phyloP scores from a whole-genome alignment of 2,888 invertebrate genomes.

The Trissonchulus sp. region DNA sequence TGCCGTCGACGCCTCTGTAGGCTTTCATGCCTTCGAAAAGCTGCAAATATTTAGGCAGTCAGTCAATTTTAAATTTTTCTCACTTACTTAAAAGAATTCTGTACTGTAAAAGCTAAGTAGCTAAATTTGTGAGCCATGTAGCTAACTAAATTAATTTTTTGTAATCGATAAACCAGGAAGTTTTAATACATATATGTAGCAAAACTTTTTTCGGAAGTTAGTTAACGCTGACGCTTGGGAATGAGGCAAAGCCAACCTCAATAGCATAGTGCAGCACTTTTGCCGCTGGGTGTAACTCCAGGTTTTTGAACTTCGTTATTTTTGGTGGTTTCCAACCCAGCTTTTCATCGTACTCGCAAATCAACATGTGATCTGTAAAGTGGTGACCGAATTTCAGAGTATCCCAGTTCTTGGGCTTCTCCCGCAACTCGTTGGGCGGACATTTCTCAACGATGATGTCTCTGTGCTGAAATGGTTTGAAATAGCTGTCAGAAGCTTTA shows the following conservation, averaged over 20 bases:
- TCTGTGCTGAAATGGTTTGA: conserved; percentile 40
- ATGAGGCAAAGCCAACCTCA: conserved; percentile 79
- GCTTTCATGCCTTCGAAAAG: conserved; percentile 98
- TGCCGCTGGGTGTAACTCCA: conserved; percentile 85
- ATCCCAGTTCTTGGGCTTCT: conserved; percentile 38
- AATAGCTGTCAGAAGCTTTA: too few relatives aligned
- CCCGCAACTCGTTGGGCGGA: conserved; percentile 37
- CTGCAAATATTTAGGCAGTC: too few relatives aligned
- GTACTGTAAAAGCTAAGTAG: too few relatives aligned
- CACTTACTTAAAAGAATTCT: too few relatives aligned
- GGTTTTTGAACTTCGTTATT: conserved; percentile 79
- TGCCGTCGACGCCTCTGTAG: conserved; percentile 82
- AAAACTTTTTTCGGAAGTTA: too few relatives aligned
- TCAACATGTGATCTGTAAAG: conserved; percentile 94
- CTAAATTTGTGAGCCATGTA: too few relatives aligned
- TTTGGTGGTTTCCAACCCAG: conserved; percentile 86
- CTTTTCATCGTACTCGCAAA: conserved; percentile 70
- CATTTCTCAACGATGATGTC: conserved; percentile 41
- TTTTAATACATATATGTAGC: too few relatives aligned
- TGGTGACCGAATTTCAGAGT: conserved; percentile 82
- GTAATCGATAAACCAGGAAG: not conserved
- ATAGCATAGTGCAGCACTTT: conserved; percentile 95
- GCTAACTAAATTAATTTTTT: too few relatives aligned
- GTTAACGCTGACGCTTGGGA: too few relatives aligned
- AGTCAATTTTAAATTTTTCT: too few relatives aligned